Evolutionary conservation across 2,113 vertebrate genomes (phyloP).

Genomic region (Coracopsis vasa): DNA sequence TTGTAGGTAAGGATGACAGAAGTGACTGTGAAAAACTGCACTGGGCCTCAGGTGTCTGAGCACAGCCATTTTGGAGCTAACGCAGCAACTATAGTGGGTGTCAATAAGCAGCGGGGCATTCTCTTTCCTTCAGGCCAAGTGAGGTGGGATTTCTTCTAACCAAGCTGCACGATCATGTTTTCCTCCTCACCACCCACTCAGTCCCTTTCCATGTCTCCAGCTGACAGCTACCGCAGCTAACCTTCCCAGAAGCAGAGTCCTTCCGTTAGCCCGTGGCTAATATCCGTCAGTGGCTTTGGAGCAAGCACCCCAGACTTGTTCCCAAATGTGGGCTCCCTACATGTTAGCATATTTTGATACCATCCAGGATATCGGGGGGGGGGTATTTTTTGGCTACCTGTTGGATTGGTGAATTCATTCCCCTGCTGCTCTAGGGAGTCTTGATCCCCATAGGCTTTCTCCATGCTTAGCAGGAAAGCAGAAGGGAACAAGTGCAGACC

Average conservation of each 20-base stretch:
- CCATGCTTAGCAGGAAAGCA: not conserved
- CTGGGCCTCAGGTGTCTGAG: not conserved
- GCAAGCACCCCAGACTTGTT: not conserved
- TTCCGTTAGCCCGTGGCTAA: not conserved
- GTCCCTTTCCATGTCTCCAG: not conserved
- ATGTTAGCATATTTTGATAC: not conserved
- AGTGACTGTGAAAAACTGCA: not conserved
- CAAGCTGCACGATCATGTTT: not conserved
- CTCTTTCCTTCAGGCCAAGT: not conserved
- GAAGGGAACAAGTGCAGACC: slow-evolving; percentile 55
- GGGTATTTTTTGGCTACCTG: not conserved
- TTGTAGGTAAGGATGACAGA: not conserved
- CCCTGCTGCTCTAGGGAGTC: not conserved
- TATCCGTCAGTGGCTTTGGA: not conserved
- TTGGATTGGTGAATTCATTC: not conserved
- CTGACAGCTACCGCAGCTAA: slow-evolving; percentile 5
- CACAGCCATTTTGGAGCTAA: not conserved
- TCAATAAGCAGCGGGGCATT: not conserved
- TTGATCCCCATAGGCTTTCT: not conserved
- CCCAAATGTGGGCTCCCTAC: not conserved
- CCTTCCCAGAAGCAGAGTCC: not conserved
- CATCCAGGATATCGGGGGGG: not conserved
- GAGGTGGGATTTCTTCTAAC: not conserved
- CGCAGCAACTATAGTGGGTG: not conserved
- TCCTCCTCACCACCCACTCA: not conserved